These are phyloP conservation scores for Pimephales promelas DNA, from an alignment of 2,113 vertebrate species.

Conservation along the genomic window DNA sequence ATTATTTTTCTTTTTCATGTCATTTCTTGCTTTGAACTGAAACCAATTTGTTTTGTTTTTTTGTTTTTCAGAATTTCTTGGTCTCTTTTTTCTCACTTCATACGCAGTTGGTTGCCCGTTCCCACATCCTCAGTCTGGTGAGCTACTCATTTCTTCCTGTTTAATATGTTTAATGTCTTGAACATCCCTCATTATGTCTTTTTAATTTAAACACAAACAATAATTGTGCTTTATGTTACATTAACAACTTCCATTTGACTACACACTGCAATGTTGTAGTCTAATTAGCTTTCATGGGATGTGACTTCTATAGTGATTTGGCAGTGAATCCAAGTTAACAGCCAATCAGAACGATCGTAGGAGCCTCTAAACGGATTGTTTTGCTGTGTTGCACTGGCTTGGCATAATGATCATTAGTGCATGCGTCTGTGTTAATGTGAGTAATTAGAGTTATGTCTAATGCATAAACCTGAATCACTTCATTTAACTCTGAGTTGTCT, in stretches of 20 bases:
- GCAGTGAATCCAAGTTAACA: constrained; percentile 30
- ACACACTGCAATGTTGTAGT: constrained; percentile 5
- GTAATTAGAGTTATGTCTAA: constrained; percentile 25
- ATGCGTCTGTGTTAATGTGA: constrained; percentile 20
- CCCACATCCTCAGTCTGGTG: not conserved
- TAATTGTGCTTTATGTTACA: not conserved
- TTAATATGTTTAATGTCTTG: not conserved
- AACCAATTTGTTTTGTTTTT: not conserved
- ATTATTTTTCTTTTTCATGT: constrained; percentile 58
- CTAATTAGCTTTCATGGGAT: constrained; percentile 35
- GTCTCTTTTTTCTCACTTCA: not conserved
- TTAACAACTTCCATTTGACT: not conserved
- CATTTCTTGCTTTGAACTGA: not conserved
- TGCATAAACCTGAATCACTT: constrained; percentile 7
- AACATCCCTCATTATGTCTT: constrained; percentile 12
- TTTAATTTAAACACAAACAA: constrained; percentile 19
- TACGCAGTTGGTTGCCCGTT: not conserved
- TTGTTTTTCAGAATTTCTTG: constrained; percentile 1
- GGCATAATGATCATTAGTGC: constrained; percentile 31
- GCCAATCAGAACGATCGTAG: constrained; percentile 13
- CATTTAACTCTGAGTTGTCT: constrained; percentile 18
- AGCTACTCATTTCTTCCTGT: not conserved
- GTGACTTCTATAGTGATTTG: constrained; percentile 17
- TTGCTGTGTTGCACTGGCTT: constrained; percentile 18
- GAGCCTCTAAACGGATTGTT: constrained; percentile 28